These are phyloP conservation scores for Suricata suricatta DNA, from an alignment of 2,113 vertebrate genomes.

Conservation along the genomic window DNA sequence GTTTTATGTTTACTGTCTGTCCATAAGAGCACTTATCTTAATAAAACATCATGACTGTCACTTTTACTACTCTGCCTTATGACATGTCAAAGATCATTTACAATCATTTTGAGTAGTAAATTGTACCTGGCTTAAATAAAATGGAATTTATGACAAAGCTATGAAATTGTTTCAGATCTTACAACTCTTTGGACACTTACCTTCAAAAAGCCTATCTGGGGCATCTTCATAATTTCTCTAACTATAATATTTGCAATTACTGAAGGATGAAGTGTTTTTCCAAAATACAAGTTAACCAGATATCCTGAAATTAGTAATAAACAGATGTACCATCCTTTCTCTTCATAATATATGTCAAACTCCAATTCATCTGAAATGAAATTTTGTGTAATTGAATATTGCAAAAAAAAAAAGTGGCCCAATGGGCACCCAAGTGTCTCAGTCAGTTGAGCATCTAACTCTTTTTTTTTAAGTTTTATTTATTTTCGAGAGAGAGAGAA, in stretches of 20 bases:
- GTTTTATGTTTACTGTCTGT: background rate
- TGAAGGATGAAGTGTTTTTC: background rate
- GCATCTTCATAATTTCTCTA: constrained; percentile 10
- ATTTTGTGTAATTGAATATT: background rate
- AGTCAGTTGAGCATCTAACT: too few relatives aligned
- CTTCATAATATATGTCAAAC: background rate
- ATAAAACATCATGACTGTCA: background rate
- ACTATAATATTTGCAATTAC: background rate
- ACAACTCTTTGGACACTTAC: constrained; percentile 2
- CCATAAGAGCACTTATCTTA: background rate
- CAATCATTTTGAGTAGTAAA: background rate
- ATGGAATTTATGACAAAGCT: background rate
- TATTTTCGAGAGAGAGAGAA: too few relatives aligned
- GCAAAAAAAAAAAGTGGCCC: background rate
- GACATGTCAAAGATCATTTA: background rate
- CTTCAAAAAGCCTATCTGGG: constrained; percentile 32
- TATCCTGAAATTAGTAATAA: background rate
- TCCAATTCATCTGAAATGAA: background rate
- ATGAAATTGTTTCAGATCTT: constrained; percentile 44
- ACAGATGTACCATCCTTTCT: background rate
- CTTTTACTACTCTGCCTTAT: background rate
- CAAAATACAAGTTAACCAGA: background rate
- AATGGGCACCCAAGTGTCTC: background rate
- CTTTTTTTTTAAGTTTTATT: too few relatives aligned
- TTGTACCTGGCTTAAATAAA: constrained; percentile 20